Percentiles rank a stretch among this genome's conserved stretches.
Evolutionary conservation across 2,797 vertebrate genomes (phyloP).

Genomic region (Chiloscyllium punctatum): DNA sequence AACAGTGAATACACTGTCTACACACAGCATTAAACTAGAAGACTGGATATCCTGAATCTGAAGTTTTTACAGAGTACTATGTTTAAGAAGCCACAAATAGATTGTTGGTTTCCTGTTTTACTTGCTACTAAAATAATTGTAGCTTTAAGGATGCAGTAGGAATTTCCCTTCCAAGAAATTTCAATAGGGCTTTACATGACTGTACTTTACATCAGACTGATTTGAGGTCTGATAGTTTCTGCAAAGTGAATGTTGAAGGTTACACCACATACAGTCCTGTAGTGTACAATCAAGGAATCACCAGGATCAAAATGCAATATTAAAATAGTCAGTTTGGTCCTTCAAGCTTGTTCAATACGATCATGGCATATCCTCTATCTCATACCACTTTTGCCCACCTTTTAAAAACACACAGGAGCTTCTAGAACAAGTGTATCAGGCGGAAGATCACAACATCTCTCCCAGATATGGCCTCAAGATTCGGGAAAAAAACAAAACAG

Average conservation of each 20-base stretch:
- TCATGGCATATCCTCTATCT: neutral
- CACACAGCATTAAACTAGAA: neutral
- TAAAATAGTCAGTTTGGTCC: neutral
- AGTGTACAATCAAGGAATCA: neutral
- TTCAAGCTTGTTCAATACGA: neutral
- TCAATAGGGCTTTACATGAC: neutral
- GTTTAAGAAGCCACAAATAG: conserved; percentile 12
- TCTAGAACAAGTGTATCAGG: neutral
- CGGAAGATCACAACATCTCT: neutral
- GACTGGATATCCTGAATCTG: conserved; percentile 19
- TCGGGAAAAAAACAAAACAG: neutral
- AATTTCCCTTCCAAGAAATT: neutral
- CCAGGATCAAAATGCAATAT: neutral
- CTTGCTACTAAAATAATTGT: neutral
- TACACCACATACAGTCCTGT: neutral
- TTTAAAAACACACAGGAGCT: neutral
- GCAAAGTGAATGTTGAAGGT: neutral
- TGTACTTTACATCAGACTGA: neutral
- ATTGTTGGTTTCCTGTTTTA: conserved; percentile 17
- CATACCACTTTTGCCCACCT: neutral
- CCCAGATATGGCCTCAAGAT: neutral
- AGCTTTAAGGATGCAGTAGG: neutral
- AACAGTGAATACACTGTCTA: neutral
- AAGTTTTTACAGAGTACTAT: neutral
- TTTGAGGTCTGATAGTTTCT: neutral